Evolutionary conservation across 2,797 vertebrate species (phyloP).

Genomic region (Coilia nasus): DNA sequence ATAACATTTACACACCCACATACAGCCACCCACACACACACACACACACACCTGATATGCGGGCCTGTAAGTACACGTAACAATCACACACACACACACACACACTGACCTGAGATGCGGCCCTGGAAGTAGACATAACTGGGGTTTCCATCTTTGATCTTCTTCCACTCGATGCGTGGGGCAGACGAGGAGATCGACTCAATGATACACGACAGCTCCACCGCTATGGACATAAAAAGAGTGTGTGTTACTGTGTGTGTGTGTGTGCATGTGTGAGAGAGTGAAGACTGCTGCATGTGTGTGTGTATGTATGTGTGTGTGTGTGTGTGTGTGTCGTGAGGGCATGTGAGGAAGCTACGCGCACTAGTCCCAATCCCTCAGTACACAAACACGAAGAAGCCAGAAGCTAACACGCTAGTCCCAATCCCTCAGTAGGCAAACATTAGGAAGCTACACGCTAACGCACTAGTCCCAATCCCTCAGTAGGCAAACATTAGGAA

Average conservation of each 20-base stretch:
- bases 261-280: not conserved
- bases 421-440: too few relatives aligned
- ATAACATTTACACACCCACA: not conserved
- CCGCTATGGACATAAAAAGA: conserved; percentile 64
- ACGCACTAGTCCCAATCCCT: too few relatives aligned
- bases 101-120: conserved; percentile 83
- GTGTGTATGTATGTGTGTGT: conserved; percentile 27
- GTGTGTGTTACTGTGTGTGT: not conserved
- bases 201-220: conserved; percentile 92
- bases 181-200: conserved; percentile 83
- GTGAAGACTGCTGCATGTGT: not conserved
- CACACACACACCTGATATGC: not conserved
- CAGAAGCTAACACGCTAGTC: too few relatives aligned
- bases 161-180: conserved; percentile 98
- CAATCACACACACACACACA: not conserved
- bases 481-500: too few relatives aligned
- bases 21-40: not conserved
- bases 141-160: conserved; percentile 85
- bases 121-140: conserved; percentile 90
- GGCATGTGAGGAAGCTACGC: too few relatives aligned
- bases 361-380: too few relatives aligned
- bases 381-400: too few relatives aligned
- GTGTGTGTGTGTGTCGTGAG: not conserved
- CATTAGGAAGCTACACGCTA: too few relatives aligned
- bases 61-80: not conserved